Evolutionary conservation across 2,113 vertebrate genomes (phyloP), one percentile per base, ranked within the genome.

Genomic region (Pangasianodon hypophthalmus): DNA sequence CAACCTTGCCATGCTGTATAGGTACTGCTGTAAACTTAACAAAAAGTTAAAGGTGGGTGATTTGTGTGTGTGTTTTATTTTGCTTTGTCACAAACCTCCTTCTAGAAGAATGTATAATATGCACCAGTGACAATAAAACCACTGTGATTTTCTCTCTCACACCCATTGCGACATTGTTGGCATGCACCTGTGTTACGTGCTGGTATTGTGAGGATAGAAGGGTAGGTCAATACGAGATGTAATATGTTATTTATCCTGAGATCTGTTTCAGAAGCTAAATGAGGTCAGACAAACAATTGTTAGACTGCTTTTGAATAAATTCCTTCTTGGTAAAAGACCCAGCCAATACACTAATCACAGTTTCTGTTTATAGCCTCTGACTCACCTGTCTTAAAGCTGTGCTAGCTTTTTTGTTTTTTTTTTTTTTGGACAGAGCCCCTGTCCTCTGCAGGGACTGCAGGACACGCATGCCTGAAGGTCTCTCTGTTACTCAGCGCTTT

Each of bases 1-100:
- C 92, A 99, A 99, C 94, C 94, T 99, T 95, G 97, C 97, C 87
- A 96, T 98, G 97, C 93, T 99, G 91, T 99, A 98, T 93, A 96
- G 97, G 94, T 99, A 98, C 95, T 99, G 98, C 96, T 99, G 97
- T 95, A 99, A 98, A 94, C 97, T 99, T 90, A 99, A 97, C 96
- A 99, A 99, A 95, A 99, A 99, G 90, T 95, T 99, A 44, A 99
- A 99, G 97, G 98, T 99, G 95, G 97, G 97, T 93, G 21, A 91
- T 90, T 19, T 19, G 48, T 77, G 44, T 91, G 83, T 86, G 86
- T 54, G 19, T 29, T 77, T 86, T 9, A 54, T 83, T 32, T 16
- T 52, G 62, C 62, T 21, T 44, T 69, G 37, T 75, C 82, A 75
- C 67, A 19, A 9, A 16, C 52, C 87, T 80, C 91, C 92, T 91